phyloP scores from a whole-genome alignment of 2,888 invertebrate genomes.

The Mythimna ferrago region DNA sequence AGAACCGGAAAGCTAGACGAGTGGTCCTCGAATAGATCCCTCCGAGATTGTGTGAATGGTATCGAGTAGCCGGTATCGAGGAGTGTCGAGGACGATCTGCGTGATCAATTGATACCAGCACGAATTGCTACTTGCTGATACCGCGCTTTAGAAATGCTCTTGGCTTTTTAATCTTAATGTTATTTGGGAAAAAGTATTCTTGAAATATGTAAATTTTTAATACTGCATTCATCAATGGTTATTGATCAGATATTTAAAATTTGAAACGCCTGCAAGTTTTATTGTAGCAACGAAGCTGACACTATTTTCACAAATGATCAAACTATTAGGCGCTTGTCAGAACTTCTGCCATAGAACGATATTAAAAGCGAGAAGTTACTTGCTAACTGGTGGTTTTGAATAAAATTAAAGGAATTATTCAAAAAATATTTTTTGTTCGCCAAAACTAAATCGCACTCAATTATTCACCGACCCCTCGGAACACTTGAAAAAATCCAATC shows the following conservation, averaged over 20 bases:
- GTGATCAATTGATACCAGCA: slow-evolving; percentile 88
- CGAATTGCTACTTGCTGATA: slow-evolving; percentile 74
- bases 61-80: slow-evolving; percentile 73
- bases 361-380: background rate
- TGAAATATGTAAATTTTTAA: background rate
- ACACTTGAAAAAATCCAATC: slow-evolving; percentile 90
- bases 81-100: slow-evolving; percentile 77
- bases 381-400: background rate
- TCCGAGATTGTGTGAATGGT: slow-evolving; percentile 83
- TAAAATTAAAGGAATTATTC: slow-evolving; percentile 45
- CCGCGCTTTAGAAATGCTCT: slow-evolving; percentile 69
- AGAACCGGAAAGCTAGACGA: slow-evolving; percentile 87
- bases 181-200: slow-evolving; percentile 21
- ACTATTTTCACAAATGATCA: background rate
- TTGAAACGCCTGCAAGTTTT: slow-evolving; percentile 30
- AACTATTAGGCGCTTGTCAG: slow-evolving; percentile 33
- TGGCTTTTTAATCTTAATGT: slow-evolving; percentile 53
- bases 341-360: background rate
- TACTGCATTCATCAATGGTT: no score
- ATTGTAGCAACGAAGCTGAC: slow-evolving; percentile 39
- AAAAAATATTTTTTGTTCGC: slow-evolving; percentile 73
- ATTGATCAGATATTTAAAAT: background rate
- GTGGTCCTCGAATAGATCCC: slow-evolving; percentile 81
- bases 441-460: slow-evolving; percentile 85
- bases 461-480: slow-evolving; percentile 86